phyloP scores from a whole-genome alignment of 2,797 vertebrate species.

The Neosilurus mollespiculum region DNA sequence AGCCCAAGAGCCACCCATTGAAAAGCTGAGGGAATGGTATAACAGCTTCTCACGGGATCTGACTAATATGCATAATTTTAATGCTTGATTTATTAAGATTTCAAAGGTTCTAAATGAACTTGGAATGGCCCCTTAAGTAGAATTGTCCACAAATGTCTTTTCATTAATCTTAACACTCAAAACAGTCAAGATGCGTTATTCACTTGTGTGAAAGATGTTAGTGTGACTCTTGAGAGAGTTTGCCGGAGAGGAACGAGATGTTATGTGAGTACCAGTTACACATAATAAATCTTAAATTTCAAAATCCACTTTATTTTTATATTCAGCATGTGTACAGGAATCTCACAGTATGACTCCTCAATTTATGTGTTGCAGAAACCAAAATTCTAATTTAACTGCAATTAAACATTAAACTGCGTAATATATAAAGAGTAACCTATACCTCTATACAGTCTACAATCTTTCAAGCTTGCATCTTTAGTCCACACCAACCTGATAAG shows the following conservation, averaged over 20 bases:
- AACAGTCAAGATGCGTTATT: not conserved
- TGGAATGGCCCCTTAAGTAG: not conserved
- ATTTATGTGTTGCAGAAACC: not conserved
- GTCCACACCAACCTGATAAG: not conserved
- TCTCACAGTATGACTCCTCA: not conserved
- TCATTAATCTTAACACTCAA: not conserved
- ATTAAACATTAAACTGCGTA: not conserved
- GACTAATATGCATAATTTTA: not conserved
- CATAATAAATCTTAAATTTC: not conserved
- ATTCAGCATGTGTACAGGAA: not conserved
- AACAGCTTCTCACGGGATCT: constrained; percentile 14
- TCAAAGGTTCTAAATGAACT: not conserved
- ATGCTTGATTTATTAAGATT: not conserved
- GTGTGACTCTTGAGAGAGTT: not conserved
- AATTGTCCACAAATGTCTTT: not conserved
- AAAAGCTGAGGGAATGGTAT: not conserved
- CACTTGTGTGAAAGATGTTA: not conserved
- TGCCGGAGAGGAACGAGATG: not conserved
- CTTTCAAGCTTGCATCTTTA: not conserved
- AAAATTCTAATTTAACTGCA: not conserved
- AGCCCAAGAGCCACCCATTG: constrained; percentile 3
- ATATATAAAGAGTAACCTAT: not conserved
- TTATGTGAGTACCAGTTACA: not conserved
- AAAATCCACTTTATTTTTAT: not conserved
- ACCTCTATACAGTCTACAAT: not conserved